Percentiles rank a stretch among this genome's conserved stretches.
Evolutionary conservation across 2,113 vertebrate genomes (phyloP).

Genomic region (Suricata suricatta): DNA sequence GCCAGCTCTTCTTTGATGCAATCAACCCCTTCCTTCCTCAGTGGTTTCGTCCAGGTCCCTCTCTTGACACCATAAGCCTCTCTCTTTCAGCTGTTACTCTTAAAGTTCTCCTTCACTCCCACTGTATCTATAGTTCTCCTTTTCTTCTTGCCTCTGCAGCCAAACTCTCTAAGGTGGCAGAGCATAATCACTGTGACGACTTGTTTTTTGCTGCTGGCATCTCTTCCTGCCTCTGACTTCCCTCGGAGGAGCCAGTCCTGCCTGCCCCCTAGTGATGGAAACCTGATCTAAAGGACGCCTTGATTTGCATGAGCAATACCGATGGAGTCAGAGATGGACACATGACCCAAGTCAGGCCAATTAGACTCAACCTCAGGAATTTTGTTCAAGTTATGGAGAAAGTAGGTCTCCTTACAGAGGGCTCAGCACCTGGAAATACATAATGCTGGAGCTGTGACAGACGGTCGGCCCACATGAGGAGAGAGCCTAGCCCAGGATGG

Average conservation of each 20-base stretch:
- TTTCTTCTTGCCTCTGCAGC: background rate
- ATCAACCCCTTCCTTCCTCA: accelerated
- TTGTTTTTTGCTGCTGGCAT: no score
- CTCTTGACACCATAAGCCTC: background rate
- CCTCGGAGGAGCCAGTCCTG: background rate
- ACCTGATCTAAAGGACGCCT: background rate
- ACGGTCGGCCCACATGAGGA: background rate
- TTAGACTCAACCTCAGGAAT: background rate
- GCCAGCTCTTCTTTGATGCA: background rate
- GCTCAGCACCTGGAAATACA: background rate
- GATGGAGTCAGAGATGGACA: background rate
- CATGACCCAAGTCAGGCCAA: background rate
- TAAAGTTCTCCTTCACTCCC: background rate
- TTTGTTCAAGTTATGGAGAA: background rate
- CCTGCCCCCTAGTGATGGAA: background rate
- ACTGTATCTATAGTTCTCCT: background rate
- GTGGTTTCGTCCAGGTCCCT: background rate
- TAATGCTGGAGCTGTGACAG: accelerated
- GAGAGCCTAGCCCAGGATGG: background rate
- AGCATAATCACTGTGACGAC: accelerated
- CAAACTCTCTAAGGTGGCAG: background rate
- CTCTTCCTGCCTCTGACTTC: background rate
- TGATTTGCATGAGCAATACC: no score
- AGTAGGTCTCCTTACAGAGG: background rate
- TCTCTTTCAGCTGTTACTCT: background rate